Evolutionary conservation across 2,113 vertebrate species (phyloP), one percentile per base, ranked within the genome.

Genomic region (Lucifuga dentata): DNA sequence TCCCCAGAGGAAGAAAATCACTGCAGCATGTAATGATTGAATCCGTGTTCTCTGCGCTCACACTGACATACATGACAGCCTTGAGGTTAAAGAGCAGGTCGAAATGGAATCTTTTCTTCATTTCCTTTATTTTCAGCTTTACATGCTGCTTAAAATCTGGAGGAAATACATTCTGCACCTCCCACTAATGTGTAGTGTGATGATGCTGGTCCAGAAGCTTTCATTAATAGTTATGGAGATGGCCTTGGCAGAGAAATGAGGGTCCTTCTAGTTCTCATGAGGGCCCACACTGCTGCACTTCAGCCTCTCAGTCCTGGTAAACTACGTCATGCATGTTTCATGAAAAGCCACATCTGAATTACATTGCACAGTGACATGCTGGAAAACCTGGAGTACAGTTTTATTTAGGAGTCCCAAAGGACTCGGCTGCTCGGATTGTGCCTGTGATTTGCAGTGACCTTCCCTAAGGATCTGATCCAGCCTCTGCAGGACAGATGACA

Each of bases 401-500:
- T 70, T 68, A 57, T 64, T 60, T 20, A 57, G 43, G 67, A 68
- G 38, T 46, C 73, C 45, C 33, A 19, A 39, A 65, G 77, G 80
- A 76, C 76, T 78, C 70, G 68, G 76, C 83, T 58, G 74, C n/a
- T 80, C 36, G 75, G 75, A 84, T 84, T 55, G 55, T 23, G 32
- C 29, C 56, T 70, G 81, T 85, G 74, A 84, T 84, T 74, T 40
- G 53, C 41, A 13, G 19, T 60, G 68, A 89, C 83, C 78, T 83
- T 59, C 75, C 77, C 70, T 19, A 35, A 83, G 73, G 71, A 76
- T 36, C 58, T 3, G 56, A 50, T 75, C 44, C 60, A 57, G 52
- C 65, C 72, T 60, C 78, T 16, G 24, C 56, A 16, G 82, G 83
- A 62, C 68, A 52, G 66, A 83, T 73, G 78, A 88, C 76, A 67